A percentile compares a stretch with the other conserved stretches of the same genome.
phyloP scores from a whole-genome alignment of 1,140 invertebrate species.

The Mylabris phalerata region DNA sequence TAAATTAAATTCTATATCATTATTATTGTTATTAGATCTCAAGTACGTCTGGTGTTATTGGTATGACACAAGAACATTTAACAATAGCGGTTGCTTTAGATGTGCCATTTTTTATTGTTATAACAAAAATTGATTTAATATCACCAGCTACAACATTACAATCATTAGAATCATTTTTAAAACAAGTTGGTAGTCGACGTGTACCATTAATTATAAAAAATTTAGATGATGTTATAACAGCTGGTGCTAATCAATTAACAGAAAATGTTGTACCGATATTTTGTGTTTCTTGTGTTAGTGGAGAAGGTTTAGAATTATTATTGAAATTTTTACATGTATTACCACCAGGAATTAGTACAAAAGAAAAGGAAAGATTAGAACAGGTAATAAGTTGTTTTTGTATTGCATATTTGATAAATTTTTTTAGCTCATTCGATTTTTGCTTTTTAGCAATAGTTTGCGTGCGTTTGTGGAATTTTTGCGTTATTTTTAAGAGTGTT shows the following conservation, averaged over 20 bases:
- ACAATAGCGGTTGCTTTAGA: constrained; percentile 75
- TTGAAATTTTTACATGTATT: constrained; percentile 71
- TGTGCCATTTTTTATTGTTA: constrained; percentile 82
- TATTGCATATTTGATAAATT: too few species aligned
- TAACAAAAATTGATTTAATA: constrained; percentile 85
- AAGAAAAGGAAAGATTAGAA: constrained; percentile 65
- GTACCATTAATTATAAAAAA: constrained; percentile 60
- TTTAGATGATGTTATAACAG: constrained; percentile 67
- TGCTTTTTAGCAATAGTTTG: too few species aligned
- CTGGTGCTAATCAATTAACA: constrained; percentile 53
- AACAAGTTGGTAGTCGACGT: constrained; percentile 42
- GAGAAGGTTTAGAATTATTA: constrained; percentile 72
- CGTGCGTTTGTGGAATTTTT: too few species aligned
- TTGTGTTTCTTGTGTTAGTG: constrained; percentile 90
- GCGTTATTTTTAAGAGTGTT: too few species aligned
- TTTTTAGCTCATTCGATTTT: too few species aligned
- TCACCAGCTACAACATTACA: constrained; percentile 52
- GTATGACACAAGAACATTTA: constrained; percentile 77
- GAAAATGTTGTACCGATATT: constrained; percentile 80
- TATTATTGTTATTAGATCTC: constrained; percentile 44
- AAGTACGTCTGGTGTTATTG: constrained; percentile 56
- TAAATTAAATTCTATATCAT: background rate
- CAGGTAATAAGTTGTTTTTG: constrained; percentile 35
- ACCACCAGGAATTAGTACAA: constrained; percentile 60
- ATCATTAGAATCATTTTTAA: constrained; percentile 61